Conservation (phyloP, 1,140 invertebrate genomes). For the Drosophila mayri region DNA sequence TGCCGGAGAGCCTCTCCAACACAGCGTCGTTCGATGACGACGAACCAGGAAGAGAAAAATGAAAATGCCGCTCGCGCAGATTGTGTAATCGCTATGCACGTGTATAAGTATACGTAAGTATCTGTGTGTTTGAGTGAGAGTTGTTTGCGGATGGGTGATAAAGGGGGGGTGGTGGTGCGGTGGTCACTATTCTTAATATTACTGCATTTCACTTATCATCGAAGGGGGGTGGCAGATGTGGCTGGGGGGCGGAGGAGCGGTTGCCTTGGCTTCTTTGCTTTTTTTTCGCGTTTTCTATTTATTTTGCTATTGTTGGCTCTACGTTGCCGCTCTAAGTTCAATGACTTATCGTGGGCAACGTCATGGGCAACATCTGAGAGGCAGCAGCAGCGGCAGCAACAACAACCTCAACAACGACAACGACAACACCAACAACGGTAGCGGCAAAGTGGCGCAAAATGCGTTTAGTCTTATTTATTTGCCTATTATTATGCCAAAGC, state of each 20-base stretch:
- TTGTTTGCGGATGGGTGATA: conserved; percentile 53
- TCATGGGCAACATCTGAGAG: conserved; percentile 69
- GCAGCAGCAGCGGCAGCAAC: conserved; percentile 31
- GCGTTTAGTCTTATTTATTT: conserved; percentile 82
- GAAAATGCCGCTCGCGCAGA: conserved; percentile 77
- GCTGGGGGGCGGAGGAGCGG: conserved; percentile 8
- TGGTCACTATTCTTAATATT: conserved; percentile 46
- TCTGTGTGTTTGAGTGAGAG: conserved; percentile 66
- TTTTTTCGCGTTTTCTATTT: conserved; percentile 62
- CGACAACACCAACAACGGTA: conserved; percentile 43
- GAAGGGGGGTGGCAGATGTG: not conserved
- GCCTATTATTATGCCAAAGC: conserved; percentile 73
- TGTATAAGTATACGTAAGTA: conserved; percentile 37
- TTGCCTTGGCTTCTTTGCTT: conserved; percentile 37
- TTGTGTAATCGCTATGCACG: conserved; percentile 72
- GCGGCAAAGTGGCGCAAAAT: conserved; percentile 77
- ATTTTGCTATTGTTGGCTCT: conserved; percentile 59
- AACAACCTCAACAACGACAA: conserved; percentile 31
- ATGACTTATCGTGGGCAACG: conserved; percentile 75
- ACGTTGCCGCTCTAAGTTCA: conserved; percentile 68
- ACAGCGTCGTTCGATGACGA: conserved; percentile 62
- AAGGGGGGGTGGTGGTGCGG: conserved; percentile 7
- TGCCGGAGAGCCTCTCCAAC: conserved; percentile 20
- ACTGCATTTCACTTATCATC: conserved; percentile 81
- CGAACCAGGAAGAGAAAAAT: conserved; percentile 83